Percentiles rank a stretch among this genome's conserved stretches.
These are phyloP conservation scores for Apis florea DNA, from an alignment of 1,140 invertebrate species.

Conservation along the genomic window DNA sequence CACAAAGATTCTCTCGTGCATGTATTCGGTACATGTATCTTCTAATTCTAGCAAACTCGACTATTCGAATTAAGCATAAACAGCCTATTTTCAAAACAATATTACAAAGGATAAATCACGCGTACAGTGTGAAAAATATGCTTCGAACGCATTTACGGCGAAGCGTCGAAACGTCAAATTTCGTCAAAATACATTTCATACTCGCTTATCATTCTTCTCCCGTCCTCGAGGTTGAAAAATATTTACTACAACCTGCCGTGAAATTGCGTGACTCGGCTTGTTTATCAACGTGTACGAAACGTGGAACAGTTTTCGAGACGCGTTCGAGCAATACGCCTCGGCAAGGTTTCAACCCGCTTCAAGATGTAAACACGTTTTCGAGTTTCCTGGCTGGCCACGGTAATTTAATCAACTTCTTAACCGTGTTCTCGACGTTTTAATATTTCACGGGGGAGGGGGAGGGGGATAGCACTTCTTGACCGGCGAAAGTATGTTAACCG, in stretches of 20 bases:
- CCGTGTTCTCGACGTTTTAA: conserved; percentile 33
- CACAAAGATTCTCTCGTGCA: too few species aligned
- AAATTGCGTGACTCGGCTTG: conserved; percentile 22
- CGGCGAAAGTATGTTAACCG: conserved; percentile 20
- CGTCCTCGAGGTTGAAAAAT: neutral
- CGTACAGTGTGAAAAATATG: too few species aligned
- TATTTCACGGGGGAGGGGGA: conserved; percentile 24
- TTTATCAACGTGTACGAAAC: neutral
- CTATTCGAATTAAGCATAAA: too few species aligned
- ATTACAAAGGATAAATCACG: too few species aligned
- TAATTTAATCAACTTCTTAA: conserved; percentile 31
- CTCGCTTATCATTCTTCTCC: neutral
- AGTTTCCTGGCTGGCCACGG: neutral
- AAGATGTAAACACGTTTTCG: conserved; percentile 9
- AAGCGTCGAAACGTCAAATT: neutral
- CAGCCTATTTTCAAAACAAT: too few species aligned
- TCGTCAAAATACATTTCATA: neutral
- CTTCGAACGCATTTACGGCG: neutral
- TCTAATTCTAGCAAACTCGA: too few species aligned
- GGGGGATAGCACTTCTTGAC: neutral
- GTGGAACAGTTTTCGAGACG: neutral
- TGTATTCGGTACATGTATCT: too few species aligned
- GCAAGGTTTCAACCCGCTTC: neutral
- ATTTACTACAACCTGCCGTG: neutral
- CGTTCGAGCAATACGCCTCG: neutral